Percentiles rank a stretch among this genome's conserved stretches.
phyloP scores from a whole-genome alignment of 1,140 invertebrate species.

The Phymorhynchus buccinoides region DNA sequence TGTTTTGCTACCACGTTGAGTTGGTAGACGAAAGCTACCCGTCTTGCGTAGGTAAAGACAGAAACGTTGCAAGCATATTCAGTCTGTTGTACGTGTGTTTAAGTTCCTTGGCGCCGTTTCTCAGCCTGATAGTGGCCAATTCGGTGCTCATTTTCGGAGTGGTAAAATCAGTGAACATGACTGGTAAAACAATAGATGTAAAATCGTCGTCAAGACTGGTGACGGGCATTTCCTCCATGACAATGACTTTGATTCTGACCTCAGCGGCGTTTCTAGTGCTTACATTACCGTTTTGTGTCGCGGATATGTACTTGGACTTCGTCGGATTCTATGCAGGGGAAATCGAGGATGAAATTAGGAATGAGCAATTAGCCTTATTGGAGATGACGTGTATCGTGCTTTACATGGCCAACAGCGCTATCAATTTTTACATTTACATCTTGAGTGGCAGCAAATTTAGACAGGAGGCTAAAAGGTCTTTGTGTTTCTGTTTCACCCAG shows the following conservation, averaged over 20 bases:
- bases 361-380: background rate
- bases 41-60: background rate
- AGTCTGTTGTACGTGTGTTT: background rate
- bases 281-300: constrained; percentile 37
- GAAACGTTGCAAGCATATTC: background rate
- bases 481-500: too few relatives aligned
- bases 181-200: too few relatives aligned
- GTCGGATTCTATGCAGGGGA: constrained; percentile 8
- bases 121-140: background rate
- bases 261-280: background rate
- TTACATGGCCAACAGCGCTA: constrained; percentile 37
- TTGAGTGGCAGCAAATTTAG: background rate
- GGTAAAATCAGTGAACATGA: background rate
- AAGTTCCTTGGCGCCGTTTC: background rate
- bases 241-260: constrained; percentile 25
- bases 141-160: background rate
- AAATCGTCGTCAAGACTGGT: background rate
- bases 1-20: background rate
- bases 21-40: background rate
- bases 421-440: constrained; percentile 42
- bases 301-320: constrained; percentile 8
- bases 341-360: background rate
- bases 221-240: background rate
- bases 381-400: constrained; percentile 26
- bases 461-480: background rate